Evolutionary conservation across 2,797 vertebrate genomes (phyloP).

Genomic region (Allobates femoralis): DNA sequence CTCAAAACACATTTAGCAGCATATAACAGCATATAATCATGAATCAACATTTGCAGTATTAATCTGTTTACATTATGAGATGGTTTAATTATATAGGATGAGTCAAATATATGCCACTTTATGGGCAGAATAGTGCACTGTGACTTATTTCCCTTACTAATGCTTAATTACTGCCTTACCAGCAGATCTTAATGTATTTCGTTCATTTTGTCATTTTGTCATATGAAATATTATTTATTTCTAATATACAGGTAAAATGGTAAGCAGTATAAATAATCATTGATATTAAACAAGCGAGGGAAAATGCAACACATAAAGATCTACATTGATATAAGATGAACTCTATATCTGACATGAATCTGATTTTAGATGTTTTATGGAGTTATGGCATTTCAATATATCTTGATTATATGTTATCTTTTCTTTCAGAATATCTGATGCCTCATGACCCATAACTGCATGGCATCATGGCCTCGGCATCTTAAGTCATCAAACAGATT

Average conservation of each 20-base stretch:
- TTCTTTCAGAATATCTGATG: constrained; percentile 33
- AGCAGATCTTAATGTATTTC: not conserved
- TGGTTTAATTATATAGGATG: not conserved
- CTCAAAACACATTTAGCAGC: not conserved
- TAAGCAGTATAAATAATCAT: not conserved
- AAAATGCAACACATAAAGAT: not conserved
- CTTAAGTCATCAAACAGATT: not conserved
- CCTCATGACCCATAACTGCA: constrained; percentile 13
- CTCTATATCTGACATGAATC: not conserved
- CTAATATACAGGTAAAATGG: not conserved
- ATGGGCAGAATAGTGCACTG: not conserved
- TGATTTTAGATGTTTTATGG: not conserved
- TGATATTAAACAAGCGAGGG: not conserved
- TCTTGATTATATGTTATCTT: not conserved
- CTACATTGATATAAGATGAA: not conserved
- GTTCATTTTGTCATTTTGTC: not conserved
- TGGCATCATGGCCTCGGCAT: not conserved
- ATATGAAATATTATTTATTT: not conserved
- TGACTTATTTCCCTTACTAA: not conserved
- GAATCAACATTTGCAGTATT: not conserved
- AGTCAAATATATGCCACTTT: not conserved
- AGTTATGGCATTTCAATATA: not conserved
- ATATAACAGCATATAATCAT: not conserved
- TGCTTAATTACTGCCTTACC: not conserved
- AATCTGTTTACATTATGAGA: not conserved